A percentile compares a stretch with the other conserved stretches of the same genome.
phyloP scores from a whole-genome alignment of 1,140 invertebrate species.

The Dolichoris vasculosae region DNA sequence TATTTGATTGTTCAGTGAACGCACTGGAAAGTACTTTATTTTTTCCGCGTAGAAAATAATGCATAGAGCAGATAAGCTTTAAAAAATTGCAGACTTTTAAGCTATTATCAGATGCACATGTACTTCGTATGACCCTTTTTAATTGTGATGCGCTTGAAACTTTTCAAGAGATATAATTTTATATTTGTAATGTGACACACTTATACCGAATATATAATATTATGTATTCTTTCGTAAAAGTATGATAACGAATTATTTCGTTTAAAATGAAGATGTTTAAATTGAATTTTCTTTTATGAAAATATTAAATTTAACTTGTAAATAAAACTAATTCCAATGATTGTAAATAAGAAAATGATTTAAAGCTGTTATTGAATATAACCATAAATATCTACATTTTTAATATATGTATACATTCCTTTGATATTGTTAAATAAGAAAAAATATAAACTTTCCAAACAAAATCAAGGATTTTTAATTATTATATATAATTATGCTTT shows the following conservation, averaged over 20 bases:
- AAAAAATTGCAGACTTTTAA: background rate
- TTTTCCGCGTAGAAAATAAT: conserved; percentile 11
- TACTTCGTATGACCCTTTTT: background rate
- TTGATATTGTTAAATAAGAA: too few relatives aligned
- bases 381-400: too few relatives aligned
- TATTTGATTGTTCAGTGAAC: background rate
- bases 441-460: too few relatives aligned
- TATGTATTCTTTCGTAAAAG: background rate
- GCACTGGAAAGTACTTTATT: background rate
- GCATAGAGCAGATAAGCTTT: background rate
- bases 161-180: background rate
- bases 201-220: background rate
- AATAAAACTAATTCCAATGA: too few relatives aligned
- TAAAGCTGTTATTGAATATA: too few relatives aligned
- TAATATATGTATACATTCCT: too few relatives aligned
- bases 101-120: background rate
- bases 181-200: background rate
- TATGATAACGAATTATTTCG: too few relatives aligned
- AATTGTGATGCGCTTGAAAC: background rate
- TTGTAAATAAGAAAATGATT: too few relatives aligned
- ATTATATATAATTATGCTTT: too few relatives aligned
- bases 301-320: too few relatives aligned
- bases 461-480: too few relatives aligned
- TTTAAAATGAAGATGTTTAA: background rate
- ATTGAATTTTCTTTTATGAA: too few relatives aligned